Base-by-base conservation (phyloP, 1,140 invertebrate genomes). In the Nilaparvata lugens region DNA sequence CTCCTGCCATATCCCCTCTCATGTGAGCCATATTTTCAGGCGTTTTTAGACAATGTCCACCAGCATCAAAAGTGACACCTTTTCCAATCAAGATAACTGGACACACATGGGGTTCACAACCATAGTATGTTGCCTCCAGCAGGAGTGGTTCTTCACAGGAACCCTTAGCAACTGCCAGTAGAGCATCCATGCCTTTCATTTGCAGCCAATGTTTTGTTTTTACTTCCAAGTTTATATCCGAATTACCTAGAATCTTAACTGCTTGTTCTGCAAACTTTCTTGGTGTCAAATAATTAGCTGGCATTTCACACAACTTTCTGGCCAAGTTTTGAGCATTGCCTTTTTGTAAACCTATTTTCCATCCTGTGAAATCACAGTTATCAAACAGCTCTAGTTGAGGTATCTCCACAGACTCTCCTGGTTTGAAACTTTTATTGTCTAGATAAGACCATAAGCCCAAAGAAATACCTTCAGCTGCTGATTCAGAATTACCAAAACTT, bases 401-500 rank as follows among this genome's bases (percentile, higher is more conserved):
- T n/a, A 65, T 43, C 57, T 58, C 54, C 18, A 62, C 18, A 42
- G 45, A 38, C 31, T 48, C 55, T 25, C 56, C 52, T 7, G 31
- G 53, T 4, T 51, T 23, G 18, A 56, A 28, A 31, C 62, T 63
- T 51, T 64, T 66, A 14, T 60, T 38, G 55, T 85, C 84, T 74
- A 89, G 85, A 71, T 81, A 89, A 40, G 72, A 71, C 76, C 79
- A 88, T 4, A 83, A 68, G 40, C 76, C 76, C 31, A 93, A 73
- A 24, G 74, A 66, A 40, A 81, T 79, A 4, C 87, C 88, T 73
- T 92, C 89, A 2, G 88, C 88, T 4, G 86, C 81, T 24, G 85
- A 83, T 72, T 88, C 84, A 3, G 86, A 78, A 72, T 88, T 80
- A 0, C 79, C 82, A 67, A 88, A 83, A 45, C 78, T 77, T 69